phyloP scores from a whole-genome alignment of 1,140 invertebrate genomes.

The Drosophila mayri region DNA sequence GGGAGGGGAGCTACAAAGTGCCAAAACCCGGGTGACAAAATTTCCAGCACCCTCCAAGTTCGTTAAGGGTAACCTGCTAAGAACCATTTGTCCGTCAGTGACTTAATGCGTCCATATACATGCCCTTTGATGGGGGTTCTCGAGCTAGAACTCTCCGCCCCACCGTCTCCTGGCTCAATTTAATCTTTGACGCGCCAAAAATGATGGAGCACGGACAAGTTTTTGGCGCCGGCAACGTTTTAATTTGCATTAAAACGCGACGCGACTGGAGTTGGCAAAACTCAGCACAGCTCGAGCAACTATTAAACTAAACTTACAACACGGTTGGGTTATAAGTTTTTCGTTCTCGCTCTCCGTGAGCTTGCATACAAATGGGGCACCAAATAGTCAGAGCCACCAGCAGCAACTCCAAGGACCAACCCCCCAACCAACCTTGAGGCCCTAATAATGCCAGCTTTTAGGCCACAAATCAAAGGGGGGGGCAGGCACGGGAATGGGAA shows the following conservation, averaged over 20 bases:
- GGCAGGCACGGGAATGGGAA: not conserved
- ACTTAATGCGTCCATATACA: slow-evolving; percentile 40
- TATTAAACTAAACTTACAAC: slow-evolving; percentile 80
- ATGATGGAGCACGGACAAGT: slow-evolving; percentile 58
- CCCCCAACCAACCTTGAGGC: slow-evolving; percentile 39
- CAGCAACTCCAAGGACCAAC: slow-evolving; percentile 1
- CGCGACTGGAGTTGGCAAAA: slow-evolving; percentile 51
- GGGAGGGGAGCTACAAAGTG: slow-evolving; percentile 17
- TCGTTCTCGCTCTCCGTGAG: slow-evolving; percentile 56
- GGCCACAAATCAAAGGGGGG: slow-evolving; percentile 63
- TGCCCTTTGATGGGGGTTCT: not conserved
- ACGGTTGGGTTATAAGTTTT: slow-evolving; percentile 66
- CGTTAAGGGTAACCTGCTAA: slow-evolving; percentile 13
- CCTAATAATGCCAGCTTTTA: slow-evolving; percentile 57
- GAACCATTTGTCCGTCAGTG: slow-evolving; percentile 39
- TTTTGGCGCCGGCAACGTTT: slow-evolving; percentile 69
- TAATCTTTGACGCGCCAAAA: slow-evolving; percentile 64
- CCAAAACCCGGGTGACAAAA: slow-evolving; percentile 33
- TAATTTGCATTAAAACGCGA: slow-evolving; percentile 80
- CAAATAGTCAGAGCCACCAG: slow-evolving; percentile 19
- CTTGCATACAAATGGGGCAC: slow-evolving; percentile 70
- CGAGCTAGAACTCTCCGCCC: not conserved
- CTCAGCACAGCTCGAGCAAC: slow-evolving; percentile 41
- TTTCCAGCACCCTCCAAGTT: not conserved
- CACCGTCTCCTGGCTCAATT: slow-evolving; percentile 43